These are phyloP conservation scores for Stegostoma tigrinum DNA, from an alignment of 2,113 vertebrate species.

Conservation along the genomic window DNA sequence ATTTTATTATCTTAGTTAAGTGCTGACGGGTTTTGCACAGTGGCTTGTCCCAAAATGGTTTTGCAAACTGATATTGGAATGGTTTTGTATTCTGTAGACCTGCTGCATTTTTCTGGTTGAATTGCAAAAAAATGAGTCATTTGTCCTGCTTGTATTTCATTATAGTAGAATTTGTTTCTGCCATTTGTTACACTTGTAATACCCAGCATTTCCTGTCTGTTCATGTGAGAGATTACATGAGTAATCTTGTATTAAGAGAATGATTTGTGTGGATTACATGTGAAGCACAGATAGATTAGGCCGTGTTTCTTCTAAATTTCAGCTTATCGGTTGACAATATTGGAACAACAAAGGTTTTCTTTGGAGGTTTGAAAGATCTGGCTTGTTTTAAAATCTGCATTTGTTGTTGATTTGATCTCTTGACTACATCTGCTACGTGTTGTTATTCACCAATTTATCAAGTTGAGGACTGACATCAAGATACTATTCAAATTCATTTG, in stretches of 20 bases:
- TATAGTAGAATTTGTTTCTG: background rate
- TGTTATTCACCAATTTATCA: background rate
- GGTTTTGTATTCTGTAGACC: background rate
- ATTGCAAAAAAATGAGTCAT: background rate
- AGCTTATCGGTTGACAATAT: background rate
- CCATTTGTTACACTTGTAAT: slow-evolving; percentile 19
- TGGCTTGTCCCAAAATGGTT: background rate
- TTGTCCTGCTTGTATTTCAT: background rate
- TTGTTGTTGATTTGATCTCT: background rate
- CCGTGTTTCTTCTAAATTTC: slow-evolving; percentile 2
- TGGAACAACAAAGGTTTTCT: background rate
- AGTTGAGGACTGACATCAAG: background rate
- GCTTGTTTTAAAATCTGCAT: background rate
- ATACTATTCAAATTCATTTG: background rate
- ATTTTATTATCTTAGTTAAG: too few relatives aligned
- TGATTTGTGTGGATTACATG: slow-evolving; percentile 31
- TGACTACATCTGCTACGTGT: background rate
- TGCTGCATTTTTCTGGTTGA: background rate
- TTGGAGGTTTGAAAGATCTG: slow-evolving; percentile 1
- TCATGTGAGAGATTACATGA: slow-evolving; percentile 34
- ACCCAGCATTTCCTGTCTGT: background rate
- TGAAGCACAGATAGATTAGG: background rate
- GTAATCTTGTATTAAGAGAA: slow-evolving; percentile 29
- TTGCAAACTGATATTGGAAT: background rate
- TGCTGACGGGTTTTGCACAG: background rate